phyloP scores from a whole-genome alignment of 2,113 vertebrate species.

The Notechis scutatus region DNA sequence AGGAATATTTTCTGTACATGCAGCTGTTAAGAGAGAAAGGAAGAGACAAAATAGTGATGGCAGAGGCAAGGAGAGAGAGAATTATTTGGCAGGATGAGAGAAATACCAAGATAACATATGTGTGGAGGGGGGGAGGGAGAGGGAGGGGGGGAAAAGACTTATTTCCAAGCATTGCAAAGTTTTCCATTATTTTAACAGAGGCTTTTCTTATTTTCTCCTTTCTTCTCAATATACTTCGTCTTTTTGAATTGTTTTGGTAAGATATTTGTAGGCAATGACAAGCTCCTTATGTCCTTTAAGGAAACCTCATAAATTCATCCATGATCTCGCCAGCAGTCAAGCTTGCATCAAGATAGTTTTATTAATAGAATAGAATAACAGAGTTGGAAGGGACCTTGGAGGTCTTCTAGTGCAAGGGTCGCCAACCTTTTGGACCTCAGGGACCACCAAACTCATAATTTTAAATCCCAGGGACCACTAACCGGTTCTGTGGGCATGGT shows the following conservation, averaged over 20 bases:
- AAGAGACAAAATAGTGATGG: background rate
- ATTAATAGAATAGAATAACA: background rate
- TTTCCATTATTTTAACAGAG: background rate
- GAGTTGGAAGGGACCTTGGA: too few species aligned
- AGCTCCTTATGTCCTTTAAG: background rate
- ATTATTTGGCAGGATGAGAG: background rate
- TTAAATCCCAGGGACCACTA: too few species aligned
- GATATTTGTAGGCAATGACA: background rate
- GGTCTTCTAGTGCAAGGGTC: too few species aligned
- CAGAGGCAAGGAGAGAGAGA: background rate
- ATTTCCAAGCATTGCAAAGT: background rate
- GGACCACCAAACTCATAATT: too few species aligned
- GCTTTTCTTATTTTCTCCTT: background rate
- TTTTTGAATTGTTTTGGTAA: background rate
- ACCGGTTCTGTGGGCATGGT: too few species aligned
- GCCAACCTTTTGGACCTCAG: too few species aligned
- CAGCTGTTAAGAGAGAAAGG: background rate
- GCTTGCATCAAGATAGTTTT: background rate
- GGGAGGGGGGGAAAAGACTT: too few species aligned
- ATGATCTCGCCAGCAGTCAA: background rate
- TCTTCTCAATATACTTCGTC: background rate
- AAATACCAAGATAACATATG: background rate
- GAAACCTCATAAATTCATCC: background rate
- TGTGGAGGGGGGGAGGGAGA: too few species aligned
- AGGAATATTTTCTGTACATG: background rate